Base-by-base conservation (phyloP, 1,140 invertebrate genomes). In the Aradophagus sp. region DNA sequence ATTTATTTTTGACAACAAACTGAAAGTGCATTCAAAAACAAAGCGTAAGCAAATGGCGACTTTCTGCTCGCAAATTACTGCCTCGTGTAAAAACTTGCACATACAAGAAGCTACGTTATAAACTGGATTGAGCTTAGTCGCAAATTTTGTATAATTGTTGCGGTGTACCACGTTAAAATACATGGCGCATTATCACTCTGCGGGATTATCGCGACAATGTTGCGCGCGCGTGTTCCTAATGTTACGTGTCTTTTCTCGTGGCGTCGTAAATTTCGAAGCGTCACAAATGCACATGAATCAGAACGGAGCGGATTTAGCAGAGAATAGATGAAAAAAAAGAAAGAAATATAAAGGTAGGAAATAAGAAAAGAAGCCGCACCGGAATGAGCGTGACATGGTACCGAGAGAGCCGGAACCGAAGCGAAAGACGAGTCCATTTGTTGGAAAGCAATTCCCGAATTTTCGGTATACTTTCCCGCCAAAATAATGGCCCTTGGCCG, bases 381-480 rank as follows among this genome's bases (percentile, higher is more conserved):
- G 15, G 29, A 13, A 19, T 38, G 42, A 38, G 31, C 14, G 53
- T 55, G 26, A 52, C 62, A 41, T 31, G 16, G 14, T 17, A 38
- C 45, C 17, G 45, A 61, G 34, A 45, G 41, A 45, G 4, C 41
- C 26, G 34, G 27, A n/a, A 53, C 17, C 14, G 10, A n/a, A 15
- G 38, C 20, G 17, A 52, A 47, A 29, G 39, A 55, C 42, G 45
- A 53, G 52, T 68, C 61, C 66, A 67, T 76, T 76, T 69, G 74
- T 68, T 58, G 71, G 69, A 76, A 70, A 76, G 59, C 65, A 76
- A 76, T 71, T 73, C 68, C 71, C 70, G 61, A 66, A 70, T 73
- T 65, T 73, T 68, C 70, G 29, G 47, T 52, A 73, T 73, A 70
- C 61, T 75, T 73, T 73, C 74, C 67, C 39, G 14, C 38, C 58